Conservation (phyloP, 2,888 invertebrate species). For the Eilema sororculum region DNA sequence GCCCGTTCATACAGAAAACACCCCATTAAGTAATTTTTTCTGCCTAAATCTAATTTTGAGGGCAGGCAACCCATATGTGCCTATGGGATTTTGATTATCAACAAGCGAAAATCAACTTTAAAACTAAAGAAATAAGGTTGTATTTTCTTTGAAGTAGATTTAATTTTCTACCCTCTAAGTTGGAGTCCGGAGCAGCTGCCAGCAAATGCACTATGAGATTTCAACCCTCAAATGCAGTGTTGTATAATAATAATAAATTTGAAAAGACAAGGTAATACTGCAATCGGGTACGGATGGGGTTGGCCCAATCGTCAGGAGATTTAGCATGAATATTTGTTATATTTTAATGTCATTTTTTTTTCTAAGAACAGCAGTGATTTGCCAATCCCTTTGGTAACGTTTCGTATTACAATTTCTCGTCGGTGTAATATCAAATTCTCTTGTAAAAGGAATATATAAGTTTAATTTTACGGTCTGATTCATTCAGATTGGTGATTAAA, state of each 20-base stretch:
- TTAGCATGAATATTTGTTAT: conserved; percentile 56
- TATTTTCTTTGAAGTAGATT: conserved; percentile 41
- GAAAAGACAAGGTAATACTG: conserved; percentile 78
- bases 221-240: conserved; percentile 79
- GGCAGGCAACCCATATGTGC: conserved; percentile 82
- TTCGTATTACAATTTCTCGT: conserved; percentile 20
- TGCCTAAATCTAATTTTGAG: conserved; percentile 81
- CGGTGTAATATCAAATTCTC: conserved; percentile 33
- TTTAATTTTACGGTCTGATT: conserved; percentile 31
- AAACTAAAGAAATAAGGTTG: conserved; percentile 25
- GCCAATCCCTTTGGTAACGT: conserved; percentile 44
- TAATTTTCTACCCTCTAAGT: conserved; percentile 55
- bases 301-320: conserved; percentile 73
- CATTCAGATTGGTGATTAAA: conserved; percentile 34
- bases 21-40: conserved; percentile 85
- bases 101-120: conserved; percentile 53
- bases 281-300: conserved; percentile 69
- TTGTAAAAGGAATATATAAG: conserved; percentile 22
- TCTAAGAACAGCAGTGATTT: conserved; percentile 29
- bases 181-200: conserved; percentile 75
- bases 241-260: conserved; percentile 84
- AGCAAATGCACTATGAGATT: conserved; percentile 75
- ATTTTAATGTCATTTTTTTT: conserved; percentile 47
- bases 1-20: conserved; percentile 81
- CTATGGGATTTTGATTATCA: conserved; percentile 66